phyloP scores from a whole-genome alignment of 2,888 invertebrate species.

The Pseudococcus jackbeardsleyi region DNA sequence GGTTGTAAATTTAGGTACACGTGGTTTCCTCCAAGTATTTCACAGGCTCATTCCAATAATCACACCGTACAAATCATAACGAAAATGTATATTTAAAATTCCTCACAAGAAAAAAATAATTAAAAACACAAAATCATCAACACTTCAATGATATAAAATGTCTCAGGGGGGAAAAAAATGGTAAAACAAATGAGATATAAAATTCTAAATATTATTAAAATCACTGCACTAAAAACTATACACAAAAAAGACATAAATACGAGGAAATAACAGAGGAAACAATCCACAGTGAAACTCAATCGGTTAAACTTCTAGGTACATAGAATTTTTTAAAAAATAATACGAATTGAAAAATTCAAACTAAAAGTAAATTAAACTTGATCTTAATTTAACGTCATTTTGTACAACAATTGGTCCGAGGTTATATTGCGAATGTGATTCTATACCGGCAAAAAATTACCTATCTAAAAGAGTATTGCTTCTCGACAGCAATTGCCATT shows the following conservation, averaged over 20 bases:
- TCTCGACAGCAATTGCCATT: neutral
- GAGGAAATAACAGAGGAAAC: neutral
- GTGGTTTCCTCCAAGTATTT: no score
- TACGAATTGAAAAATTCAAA: neutral
- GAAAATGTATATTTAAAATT: constrained; percentile 33
- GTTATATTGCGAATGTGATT: neutral
- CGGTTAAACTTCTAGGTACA: neutral
- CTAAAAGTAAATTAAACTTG: neutral
- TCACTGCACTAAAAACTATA: constrained; percentile 23
- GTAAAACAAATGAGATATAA: constrained; percentile 41
- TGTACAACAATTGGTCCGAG: neutral
- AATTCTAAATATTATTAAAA: constrained; percentile 29
- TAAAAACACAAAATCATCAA: constrained; percentile 17
- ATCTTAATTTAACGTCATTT: neutral
- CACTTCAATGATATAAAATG: constrained; percentile 22
- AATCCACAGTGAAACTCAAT: neutral
- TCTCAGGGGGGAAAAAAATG: constrained; percentile 5
- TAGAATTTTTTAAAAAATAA: neutral
- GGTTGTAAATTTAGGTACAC: no score
- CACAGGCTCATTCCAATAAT: no score
- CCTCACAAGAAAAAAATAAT: neutral
- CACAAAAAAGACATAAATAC: neutral
- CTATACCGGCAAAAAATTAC: neutral
- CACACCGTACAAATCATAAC: neutral
- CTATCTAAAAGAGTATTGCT: neutral